Conservation (phyloP, 2,113 vertebrate genomes). For the Callocephalon fimbriatum region DNA sequence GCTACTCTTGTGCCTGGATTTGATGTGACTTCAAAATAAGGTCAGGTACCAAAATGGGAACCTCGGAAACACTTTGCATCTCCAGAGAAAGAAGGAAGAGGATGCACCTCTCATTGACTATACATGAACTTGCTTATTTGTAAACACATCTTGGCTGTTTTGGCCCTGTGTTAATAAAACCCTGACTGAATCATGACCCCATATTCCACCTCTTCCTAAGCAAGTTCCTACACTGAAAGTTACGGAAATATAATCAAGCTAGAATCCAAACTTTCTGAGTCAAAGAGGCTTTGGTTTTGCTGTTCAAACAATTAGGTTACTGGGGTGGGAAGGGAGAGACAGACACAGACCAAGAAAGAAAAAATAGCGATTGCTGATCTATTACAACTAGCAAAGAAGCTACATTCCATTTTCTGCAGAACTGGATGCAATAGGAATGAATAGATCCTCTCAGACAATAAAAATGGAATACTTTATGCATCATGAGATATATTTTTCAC, state of each 20-base stretch:
- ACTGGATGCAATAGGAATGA: not conserved
- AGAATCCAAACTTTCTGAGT: not conserved
- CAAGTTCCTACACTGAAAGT: not conserved
- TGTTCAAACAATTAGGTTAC: not conserved
- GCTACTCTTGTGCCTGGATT: not conserved
- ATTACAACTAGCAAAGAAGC: not conserved
- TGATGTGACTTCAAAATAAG: not conserved
- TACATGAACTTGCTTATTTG: not conserved
- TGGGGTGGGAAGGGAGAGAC: too few species aligned
- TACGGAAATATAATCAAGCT: not conserved
- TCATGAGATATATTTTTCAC: not conserved
- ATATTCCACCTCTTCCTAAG: not conserved
- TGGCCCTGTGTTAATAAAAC: not conserved
- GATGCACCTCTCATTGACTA: not conserved
- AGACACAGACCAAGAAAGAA: not conserved
- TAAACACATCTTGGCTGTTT: not conserved
- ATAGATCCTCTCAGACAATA: not conserved
- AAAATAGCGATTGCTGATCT: not conserved
- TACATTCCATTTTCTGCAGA: not conserved
- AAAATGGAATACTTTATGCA: not conserved
- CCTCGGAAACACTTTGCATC: not conserved
- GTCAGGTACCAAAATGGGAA: not conserved
- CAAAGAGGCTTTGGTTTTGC: not conserved
- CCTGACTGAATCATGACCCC: not conserved
- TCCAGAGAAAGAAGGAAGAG: not conserved